A percentile compares a stretch with the other conserved stretches of the same genome.
phyloP scores from a whole-genome alignment of 2,888 invertebrate genomes.

The Brenthis hecate region DNA sequence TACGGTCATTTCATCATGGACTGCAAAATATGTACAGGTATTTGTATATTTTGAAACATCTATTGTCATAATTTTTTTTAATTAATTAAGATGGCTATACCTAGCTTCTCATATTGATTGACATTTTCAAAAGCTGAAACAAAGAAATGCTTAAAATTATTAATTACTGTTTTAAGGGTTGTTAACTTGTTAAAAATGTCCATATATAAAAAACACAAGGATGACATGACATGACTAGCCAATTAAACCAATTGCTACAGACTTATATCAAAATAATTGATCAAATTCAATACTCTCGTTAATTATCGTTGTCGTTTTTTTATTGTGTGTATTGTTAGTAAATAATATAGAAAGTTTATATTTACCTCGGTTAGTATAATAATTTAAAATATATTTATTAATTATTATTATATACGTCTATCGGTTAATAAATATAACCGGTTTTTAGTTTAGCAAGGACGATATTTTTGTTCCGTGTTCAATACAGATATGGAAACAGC shows the following conservation, averaged over 20 bases:
- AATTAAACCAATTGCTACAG: slow-evolving; percentile 2
- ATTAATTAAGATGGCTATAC: not conserved
- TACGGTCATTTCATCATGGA: slow-evolving; percentile 7
- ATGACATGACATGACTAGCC: not conserved
- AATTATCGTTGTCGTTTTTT: too few relatives aligned
- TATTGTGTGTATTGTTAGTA: too few relatives aligned
- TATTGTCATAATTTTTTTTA: not conserved
- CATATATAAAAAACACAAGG: not conserved
- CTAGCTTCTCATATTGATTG: too few relatives aligned
- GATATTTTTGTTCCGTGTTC: too few relatives aligned
- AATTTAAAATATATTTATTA: too few relatives aligned
- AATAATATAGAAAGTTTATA: too few relatives aligned
- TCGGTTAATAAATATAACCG: too few relatives aligned
- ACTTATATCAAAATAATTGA: not conserved
- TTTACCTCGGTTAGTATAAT: too few relatives aligned
- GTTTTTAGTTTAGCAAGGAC: too few relatives aligned
- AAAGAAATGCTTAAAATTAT: not conserved
- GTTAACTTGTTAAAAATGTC: slow-evolving; percentile 1
- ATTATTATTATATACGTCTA: too few relatives aligned
- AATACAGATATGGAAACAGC: too few relatives aligned
- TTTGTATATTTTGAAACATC: not conserved
- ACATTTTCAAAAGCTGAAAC: too few relatives aligned
- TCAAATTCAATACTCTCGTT: not conserved
- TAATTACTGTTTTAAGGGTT: slow-evolving; percentile 16
- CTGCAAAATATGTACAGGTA: not conserved